Conservation (phyloP, 2,888 invertebrate genomes). For the Eupithecia pulchellata region DNA sequence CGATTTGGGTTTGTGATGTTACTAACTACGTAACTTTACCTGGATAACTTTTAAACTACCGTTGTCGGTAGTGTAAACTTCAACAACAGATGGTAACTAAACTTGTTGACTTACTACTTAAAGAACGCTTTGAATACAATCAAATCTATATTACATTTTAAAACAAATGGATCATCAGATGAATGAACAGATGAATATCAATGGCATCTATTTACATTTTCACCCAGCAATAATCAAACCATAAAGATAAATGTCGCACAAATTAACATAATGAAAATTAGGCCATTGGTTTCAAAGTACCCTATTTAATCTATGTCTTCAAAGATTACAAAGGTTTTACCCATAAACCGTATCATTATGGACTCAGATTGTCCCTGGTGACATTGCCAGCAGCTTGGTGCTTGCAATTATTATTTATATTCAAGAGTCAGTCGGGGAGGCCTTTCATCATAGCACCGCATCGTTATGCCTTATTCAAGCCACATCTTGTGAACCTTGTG, state of each 20-base stretch:
- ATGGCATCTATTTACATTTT: background rate
- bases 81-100: background rate
- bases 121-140: background rate
- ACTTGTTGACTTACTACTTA: background rate
- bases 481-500: constrained; percentile 57
- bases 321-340: constrained; percentile 27
- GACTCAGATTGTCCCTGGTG: constrained; percentile 58
- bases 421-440: constrained; percentile 63
- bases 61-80: background rate
- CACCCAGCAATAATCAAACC: background rate
- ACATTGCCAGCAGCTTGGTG: constrained; percentile 48
- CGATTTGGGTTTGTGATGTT: background rate
- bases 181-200: too few relatives aligned
- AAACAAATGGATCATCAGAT: too few relatives aligned
- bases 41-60: constrained; percentile 17
- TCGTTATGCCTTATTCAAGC: constrained; percentile 75
- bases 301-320: constrained; percentile 2
- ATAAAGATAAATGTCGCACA: constrained; percentile 12
- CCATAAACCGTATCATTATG: constrained; percentile 44
- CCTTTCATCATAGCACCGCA: constrained; percentile 71
- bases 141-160: background rate
- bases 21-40: background rate
- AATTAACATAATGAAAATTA: constrained; percentile 23
- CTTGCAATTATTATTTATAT: constrained; percentile 77
- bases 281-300: constrained; percentile 3